phyloP scores from a whole-genome alignment of 2,888 invertebrate genomes.

The Margaritifera margaritifera region DNA sequence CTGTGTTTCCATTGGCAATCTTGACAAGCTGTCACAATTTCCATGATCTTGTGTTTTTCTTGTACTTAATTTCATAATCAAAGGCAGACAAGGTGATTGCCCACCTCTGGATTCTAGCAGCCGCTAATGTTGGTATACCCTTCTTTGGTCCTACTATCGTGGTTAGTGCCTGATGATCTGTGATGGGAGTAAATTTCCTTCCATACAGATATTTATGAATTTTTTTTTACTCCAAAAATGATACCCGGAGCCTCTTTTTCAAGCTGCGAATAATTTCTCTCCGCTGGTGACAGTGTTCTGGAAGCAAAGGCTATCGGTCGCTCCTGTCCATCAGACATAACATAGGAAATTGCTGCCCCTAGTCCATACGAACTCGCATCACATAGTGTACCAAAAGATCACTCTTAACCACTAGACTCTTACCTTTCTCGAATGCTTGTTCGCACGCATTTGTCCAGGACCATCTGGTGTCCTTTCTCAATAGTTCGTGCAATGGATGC shows the following conservation, averaged over 20 bases:
- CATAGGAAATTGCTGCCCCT: slow-evolving; percentile 54
- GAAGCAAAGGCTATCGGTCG: slow-evolving; percentile 24
- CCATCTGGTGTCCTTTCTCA: slow-evolving; percentile 8
- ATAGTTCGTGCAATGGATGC: slow-evolving; percentile 9
- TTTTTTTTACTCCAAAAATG: slow-evolving; percentile 66
- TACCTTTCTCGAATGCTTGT: slow-evolving; percentile 8
- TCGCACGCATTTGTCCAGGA: not conserved
- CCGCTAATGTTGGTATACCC: slow-evolving; percentile 50
- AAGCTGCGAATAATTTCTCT: slow-evolving; percentile 64
- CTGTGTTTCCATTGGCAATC: slow-evolving; percentile 32
- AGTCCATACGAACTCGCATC: slow-evolving; percentile 61
- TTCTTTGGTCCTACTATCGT: slow-evolving; percentile 63
- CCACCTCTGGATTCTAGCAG: slow-evolving; percentile 58
- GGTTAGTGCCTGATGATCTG: slow-evolving; percentile 59
- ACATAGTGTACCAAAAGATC: slow-evolving; percentile 16
- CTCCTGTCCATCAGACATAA: slow-evolving; percentile 15
- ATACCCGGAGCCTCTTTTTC: slow-evolving; percentile 70
- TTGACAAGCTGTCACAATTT: slow-evolving; percentile 64
- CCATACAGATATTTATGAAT: slow-evolving; percentile 71
- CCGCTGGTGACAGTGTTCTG: slow-evolving; percentile 69
- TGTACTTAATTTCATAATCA: slow-evolving; percentile 59
- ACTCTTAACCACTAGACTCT: slow-evolving; percentile 9
- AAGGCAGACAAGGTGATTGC: slow-evolving; percentile 60
- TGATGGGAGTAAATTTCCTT: slow-evolving; percentile 59
- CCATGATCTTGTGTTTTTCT: slow-evolving; percentile 53